Evolutionary conservation across 2,888 invertebrate genomes (phyloP).

Genomic region (Ecliptopera silaceata): DNA sequence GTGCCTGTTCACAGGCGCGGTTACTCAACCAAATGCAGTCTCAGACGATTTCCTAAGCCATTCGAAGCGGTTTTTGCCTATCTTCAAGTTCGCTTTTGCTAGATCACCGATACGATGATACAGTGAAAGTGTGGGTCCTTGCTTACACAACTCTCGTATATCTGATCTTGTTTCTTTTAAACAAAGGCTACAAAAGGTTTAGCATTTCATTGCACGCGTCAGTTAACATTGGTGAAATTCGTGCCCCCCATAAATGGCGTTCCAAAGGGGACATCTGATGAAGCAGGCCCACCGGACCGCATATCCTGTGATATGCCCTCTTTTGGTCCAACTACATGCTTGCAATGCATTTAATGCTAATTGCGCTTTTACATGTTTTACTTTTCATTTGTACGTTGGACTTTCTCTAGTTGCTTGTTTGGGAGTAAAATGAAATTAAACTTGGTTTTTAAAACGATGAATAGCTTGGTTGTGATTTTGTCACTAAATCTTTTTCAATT

Average conservation of each 20-base stretch:
- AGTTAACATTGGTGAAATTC: slow-evolving; percentile 71
- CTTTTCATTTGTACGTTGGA: neutral
- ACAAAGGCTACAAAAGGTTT: slow-evolving; percentile 38
- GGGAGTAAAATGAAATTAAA: neutral
- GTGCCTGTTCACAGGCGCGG: slow-evolving; percentile 62
- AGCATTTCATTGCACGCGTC: slow-evolving; percentile 56
- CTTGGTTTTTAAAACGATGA: too few relatives aligned
- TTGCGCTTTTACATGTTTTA: slow-evolving; percentile 35
- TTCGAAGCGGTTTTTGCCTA: slow-evolving; percentile 57
- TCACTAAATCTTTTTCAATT: slow-evolving; percentile 19
- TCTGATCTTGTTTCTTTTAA: slow-evolving; percentile 16
- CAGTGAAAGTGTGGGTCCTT: slow-evolving; percentile 60
- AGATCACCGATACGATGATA: slow-evolving; percentile 53
- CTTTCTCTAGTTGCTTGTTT: neutral
- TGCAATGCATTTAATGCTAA: slow-evolving; percentile 51
- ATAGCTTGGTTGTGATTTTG: neutral
- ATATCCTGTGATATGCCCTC: slow-evolving; percentile 68
- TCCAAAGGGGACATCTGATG: slow-evolving; percentile 73
- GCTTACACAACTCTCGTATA: slow-evolving; percentile 52
- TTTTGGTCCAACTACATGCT: slow-evolving; percentile 46
- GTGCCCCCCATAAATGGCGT: slow-evolving; percentile 60
- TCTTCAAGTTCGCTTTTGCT: slow-evolving; percentile 39
- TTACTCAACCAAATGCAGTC: slow-evolving; percentile 65
- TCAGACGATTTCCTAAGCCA: slow-evolving; percentile 62
- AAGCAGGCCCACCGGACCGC: slow-evolving; percentile 67